Conservation (phyloP, 1,140 invertebrate genomes). For the Listronotus bonariensis region DNA sequence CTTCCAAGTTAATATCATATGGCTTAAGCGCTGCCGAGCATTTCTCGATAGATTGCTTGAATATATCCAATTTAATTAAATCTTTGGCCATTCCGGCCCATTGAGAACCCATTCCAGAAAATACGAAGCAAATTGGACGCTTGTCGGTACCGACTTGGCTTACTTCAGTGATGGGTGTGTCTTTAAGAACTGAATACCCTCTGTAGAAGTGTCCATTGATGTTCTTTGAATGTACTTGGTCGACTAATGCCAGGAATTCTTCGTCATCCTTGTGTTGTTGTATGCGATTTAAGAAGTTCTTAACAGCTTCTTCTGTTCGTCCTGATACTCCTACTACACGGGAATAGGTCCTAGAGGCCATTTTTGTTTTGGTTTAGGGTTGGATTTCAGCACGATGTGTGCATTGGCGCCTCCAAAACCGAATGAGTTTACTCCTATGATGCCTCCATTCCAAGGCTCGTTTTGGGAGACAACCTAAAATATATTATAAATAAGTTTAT, state of each 20-base stretch:
- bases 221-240: constrained; percentile 72
- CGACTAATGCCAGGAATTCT: constrained; percentile 77
- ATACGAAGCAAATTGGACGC: constrained; percentile 90
- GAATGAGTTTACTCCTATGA: constrained; percentile 92
- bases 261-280: constrained; percentile 67
- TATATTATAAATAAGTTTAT: constrained; percentile 43
- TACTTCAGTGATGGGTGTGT: constrained; percentile 39
- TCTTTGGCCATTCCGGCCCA: constrained; percentile 93
- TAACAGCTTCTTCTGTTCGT: constrained; percentile 81
- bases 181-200: constrained; percentile 76
- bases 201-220: constrained; percentile 74
- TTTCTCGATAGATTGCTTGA: constrained; percentile 76
- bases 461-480: constrained; percentile 74
- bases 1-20: constrained; percentile 79
- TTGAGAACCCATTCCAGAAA: constrained; percentile 96
- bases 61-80: constrained; percentile 79
- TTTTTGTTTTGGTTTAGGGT: constrained; percentile 71
- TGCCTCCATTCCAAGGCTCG: constrained; percentile 80
- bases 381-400: constrained; percentile 83
- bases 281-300: constrained; percentile 68
- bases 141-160: constrained; percentile 58
- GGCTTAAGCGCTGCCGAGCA: constrained; percentile 76
- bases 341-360: constrained; percentile 60
- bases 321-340: constrained; percentile 81
- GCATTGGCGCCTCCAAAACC: constrained; percentile 97